A percentile compares a stretch with the other conserved stretches of the same genome.
Evolutionary conservation across 2,888 invertebrate species (phyloP).

Genomic region (Pocota personata): DNA sequence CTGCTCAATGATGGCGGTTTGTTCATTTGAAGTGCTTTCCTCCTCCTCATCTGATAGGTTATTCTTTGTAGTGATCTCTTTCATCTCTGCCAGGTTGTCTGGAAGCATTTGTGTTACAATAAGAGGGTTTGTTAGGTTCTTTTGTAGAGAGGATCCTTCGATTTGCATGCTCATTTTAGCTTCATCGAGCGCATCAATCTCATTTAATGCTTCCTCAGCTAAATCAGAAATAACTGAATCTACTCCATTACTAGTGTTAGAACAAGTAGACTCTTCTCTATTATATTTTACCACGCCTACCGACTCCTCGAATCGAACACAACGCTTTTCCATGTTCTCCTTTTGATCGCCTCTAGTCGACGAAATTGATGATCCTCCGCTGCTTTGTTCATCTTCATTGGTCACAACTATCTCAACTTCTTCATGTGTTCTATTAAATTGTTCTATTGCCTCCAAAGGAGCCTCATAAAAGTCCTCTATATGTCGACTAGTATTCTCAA

Average conservation of each 20-base stretch:
- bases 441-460: constrained; percentile 78
- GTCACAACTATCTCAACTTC: background rate
- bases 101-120: constrained; percentile 41
- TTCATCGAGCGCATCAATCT: constrained; percentile 74
- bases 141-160: constrained; percentile 25
- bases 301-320: constrained; percentile 78
- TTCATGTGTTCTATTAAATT: constrained; percentile 62
- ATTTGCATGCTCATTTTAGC: constrained; percentile 5
- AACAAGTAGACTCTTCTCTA: constrained; percentile 78
- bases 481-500: constrained; percentile 77
- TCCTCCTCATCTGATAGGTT: constrained; percentile 66
- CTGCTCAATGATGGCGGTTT: constrained; percentile 79
- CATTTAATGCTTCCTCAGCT: constrained; percentile 79
- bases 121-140: background rate
- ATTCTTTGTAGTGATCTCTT: background rate
- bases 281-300: constrained; percentile 75
- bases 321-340: constrained; percentile 31
- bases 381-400: background rate
- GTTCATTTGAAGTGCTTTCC: constrained; percentile 76
- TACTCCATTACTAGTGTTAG: constrained; percentile 80
- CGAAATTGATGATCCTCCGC: too few species aligned
- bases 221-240: constrained; percentile 81
- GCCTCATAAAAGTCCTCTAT: constrained; percentile 80
- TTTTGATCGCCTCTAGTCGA: background rate
- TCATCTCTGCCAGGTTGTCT: constrained; percentile 17